These are phyloP conservation scores for Eulacestoma nigropectus DNA, from an alignment of 2,113 vertebrate species.

Conservation along the genomic window DNA sequence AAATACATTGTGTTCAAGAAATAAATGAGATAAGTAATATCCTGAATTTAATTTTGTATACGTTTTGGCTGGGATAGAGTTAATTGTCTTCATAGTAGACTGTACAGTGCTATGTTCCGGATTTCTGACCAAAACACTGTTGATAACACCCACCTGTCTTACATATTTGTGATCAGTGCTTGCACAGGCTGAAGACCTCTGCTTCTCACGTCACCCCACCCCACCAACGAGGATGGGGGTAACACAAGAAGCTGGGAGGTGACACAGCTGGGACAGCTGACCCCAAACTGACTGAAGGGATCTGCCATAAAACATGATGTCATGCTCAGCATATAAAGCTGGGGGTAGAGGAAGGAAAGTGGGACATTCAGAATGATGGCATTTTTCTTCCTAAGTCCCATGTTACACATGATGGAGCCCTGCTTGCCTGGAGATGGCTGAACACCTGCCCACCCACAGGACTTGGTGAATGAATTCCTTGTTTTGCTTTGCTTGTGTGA, in stretches of 20 bases:
- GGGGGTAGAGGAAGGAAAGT: not conserved
- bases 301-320: not conserved
- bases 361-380: not conserved
- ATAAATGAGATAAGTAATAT: not conserved
- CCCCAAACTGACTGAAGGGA: not conserved
- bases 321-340: not conserved
- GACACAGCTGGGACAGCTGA: not conserved
- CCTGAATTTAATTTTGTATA: not conserved
- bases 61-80: not conserved
- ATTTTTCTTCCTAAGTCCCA: not conserved
- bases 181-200: not conserved
- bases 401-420: not conserved
- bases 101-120: not conserved
- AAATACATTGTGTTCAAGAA: not conserved
- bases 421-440: not conserved
- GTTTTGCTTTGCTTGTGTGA: not conserved
- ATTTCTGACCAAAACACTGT: not conserved
- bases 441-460: not conserved
- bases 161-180: not conserved
- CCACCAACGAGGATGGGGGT: accelerated
- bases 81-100: not conserved
- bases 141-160: not conserved
- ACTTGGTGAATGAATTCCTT: not conserved
- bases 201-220: accelerated
- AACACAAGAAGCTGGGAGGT: not conserved